phyloP scores from a whole-genome alignment of 2,888 invertebrate genomes.

The Gymnosoma rotundatum region DNA sequence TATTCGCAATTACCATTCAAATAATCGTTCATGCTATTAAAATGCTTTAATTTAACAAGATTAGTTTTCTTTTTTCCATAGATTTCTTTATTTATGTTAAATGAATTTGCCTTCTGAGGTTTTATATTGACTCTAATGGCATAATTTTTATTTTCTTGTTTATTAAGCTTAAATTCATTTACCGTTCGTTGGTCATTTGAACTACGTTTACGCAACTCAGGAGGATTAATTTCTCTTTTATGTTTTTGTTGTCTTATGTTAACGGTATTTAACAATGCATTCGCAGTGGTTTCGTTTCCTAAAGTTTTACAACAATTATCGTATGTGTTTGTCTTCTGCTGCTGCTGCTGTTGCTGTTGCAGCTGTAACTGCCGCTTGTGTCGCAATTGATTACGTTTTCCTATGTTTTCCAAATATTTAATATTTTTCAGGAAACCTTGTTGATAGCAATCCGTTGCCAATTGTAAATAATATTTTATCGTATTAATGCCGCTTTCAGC shows the following conservation, averaged over 20 bases:
- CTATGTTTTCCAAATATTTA: constrained; percentile 80
- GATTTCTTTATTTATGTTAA: neutral
- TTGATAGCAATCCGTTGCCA: constrained; percentile 80
- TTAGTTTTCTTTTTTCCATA: constrained; percentile 31
- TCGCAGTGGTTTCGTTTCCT: constrained; percentile 41
- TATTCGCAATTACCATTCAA: constrained; percentile 71
- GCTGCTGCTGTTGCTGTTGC: constrained; percentile 56
- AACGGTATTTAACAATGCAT: constrained; percentile 50
- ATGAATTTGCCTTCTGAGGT: constrained; percentile 58
- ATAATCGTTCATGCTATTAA: constrained; percentile 74
- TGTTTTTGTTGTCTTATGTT: constrained; percentile 21
- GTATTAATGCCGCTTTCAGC: constrained; percentile 26
- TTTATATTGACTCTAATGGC: constrained; percentile 78
- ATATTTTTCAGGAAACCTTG: constrained; percentile 79
- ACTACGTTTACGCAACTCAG: constrained; percentile 37
- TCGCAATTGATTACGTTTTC: constrained; percentile 74
- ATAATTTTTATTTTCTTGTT: constrained; percentile 54
- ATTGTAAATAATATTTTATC: constrained; percentile 74
- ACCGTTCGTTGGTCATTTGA: constrained; percentile 11
- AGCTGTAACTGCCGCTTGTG: constrained; percentile 57
- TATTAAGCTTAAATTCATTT: constrained; percentile 41
- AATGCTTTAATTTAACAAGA: constrained; percentile 22
- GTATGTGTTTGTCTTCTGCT: constrained; percentile 20
- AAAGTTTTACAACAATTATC: neutral
- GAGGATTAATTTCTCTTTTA: constrained; percentile 61